Conservation (phyloP, 1,140 invertebrate genomes). For the Bombus breviceps region DNA sequence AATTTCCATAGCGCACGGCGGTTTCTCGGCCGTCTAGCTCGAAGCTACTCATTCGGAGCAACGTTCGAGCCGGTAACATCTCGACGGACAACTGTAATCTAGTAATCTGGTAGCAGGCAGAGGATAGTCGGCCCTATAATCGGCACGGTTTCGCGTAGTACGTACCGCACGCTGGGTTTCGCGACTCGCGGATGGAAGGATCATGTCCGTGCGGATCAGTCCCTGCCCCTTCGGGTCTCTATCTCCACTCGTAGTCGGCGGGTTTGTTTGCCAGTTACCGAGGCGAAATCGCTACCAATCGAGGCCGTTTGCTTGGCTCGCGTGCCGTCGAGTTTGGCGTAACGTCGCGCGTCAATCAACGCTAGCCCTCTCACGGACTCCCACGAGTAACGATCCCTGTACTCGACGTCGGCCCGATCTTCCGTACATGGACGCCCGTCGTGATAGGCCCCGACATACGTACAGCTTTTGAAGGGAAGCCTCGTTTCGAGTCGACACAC, state of each 20-base stretch:
- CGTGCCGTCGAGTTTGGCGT: constrained; percentile 77
- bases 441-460: constrained; percentile 68
- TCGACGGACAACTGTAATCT: constrained; percentile 36
- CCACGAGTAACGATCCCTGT: constrained; percentile 69
- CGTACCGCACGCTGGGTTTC: background rate
- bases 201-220: constrained; percentile 1
- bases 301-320: constrained; percentile 75
- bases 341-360: constrained; percentile 80
- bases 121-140: constrained; percentile 34
- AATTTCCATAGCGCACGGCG: constrained; percentile 44
- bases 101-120: constrained; percentile 37
- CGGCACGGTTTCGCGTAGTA: constrained; percentile 20
- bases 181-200: constrained; percentile 14
- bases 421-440: constrained; percentile 60
- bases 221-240: background rate
- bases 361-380: constrained; percentile 59
- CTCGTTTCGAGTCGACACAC: constrained; percentile 42
- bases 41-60: constrained; percentile 37
- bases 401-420: constrained; percentile 73
- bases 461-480: constrained; percentile 58
- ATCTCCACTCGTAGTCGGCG: constrained; percentile 4
- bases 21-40: background rate
- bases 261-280: constrained; percentile 60
- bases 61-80: background rate
- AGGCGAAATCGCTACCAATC: constrained; percentile 60